phyloP scores from a whole-genome alignment of 2,888 invertebrate species.

The Metallyticus violacea region DNA sequence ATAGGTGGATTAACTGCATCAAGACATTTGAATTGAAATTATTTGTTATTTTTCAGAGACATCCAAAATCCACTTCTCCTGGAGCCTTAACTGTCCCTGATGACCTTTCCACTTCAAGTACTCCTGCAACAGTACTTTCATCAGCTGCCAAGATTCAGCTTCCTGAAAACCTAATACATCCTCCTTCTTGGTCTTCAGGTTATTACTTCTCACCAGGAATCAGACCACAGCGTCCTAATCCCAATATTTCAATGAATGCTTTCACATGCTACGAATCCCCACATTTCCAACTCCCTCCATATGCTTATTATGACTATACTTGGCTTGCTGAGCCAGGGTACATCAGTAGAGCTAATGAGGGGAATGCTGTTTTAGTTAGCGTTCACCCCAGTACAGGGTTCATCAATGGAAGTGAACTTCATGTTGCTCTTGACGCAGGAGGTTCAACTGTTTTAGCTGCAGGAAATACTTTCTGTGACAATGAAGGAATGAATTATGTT shows the following conservation, averaged over 20 bases:
- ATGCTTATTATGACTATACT: background rate
- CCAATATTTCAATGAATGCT: background rate
- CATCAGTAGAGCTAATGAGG: background rate
- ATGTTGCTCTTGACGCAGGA: background rate
- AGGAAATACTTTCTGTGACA: constrained; percentile 4
- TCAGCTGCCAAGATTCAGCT: background rate
- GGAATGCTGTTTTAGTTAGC: background rate
- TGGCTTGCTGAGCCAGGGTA: background rate
- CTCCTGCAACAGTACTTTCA: background rate
- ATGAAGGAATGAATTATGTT: constrained; percentile 1
- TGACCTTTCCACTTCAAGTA: background rate
- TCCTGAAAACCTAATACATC: background rate
- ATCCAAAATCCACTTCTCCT: background rate
- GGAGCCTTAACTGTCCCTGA: background rate
- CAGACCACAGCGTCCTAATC: background rate
- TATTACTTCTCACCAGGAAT: background rate
- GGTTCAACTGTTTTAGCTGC: background rate
- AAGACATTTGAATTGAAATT: too few relatives aligned
- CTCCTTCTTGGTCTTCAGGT: background rate
- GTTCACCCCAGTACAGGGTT: background rate
- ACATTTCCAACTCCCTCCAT: background rate
- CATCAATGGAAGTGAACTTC: background rate
- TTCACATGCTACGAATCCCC: background rate
- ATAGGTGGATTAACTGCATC: too few relatives aligned
- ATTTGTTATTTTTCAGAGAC: background rate